Evolutionary conservation across 2,888 invertebrate genomes (phyloP).

Genomic region (Troilus luridus): DNA sequence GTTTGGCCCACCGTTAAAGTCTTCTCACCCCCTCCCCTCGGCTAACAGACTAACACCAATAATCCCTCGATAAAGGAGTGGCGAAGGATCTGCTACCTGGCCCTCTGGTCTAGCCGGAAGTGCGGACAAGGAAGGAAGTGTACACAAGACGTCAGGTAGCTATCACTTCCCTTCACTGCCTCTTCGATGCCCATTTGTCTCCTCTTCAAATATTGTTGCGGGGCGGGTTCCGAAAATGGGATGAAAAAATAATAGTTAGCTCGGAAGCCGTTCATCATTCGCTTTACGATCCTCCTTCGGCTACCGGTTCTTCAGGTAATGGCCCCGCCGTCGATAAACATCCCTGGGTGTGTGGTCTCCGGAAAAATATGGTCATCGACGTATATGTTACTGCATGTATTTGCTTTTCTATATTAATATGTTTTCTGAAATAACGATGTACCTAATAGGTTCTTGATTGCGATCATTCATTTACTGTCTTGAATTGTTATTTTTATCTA

Average conservation of each 20-base stretch:
- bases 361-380: neutral
- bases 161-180: neutral
- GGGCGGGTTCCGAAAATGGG: neutral
- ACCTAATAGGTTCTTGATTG: no score
- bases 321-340: neutral
- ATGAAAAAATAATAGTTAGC: neutral
- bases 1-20: constrained; percentile 9
- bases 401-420: no score
- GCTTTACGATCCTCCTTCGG: neutral
- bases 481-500: no score
- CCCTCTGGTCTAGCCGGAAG: constrained; percentile 29
- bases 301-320: constrained; percentile 14
- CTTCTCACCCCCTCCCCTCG: neutral
- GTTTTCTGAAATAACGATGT: no score
- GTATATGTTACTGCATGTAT: neutral
- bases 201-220: constrained; percentile 6
- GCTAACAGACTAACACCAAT: neutral
- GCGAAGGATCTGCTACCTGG: neutral
- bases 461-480: no score
- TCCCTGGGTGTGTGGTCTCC: constrained; percentile 2
- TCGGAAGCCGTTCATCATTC: constrained; percentile 14
- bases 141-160: constrained; percentile 3
- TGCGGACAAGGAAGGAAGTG: constrained; percentile 36
- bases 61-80: neutral
- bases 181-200: neutral